Percentiles rank a stretch among this genome's conserved stretches.
Conservation (phyloP, 2,797 vertebrate genomes). For the Xiphophorus birchmanni region DNA sequence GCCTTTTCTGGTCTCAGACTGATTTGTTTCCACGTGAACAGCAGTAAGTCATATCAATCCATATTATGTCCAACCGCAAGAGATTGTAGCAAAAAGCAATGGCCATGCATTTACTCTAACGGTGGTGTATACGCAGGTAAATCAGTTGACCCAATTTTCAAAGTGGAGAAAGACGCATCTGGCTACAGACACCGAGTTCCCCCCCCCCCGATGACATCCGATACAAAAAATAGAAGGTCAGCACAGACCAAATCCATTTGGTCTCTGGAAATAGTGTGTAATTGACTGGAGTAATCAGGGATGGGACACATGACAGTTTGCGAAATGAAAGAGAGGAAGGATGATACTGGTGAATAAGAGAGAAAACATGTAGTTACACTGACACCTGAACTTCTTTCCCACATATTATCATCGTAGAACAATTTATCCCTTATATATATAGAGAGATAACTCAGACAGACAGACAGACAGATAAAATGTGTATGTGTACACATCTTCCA, state of each 20-base stretch:
- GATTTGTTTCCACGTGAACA: conserved; percentile 28
- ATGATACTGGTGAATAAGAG: conserved; percentile 16
- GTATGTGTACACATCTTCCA: conserved; percentile 1
- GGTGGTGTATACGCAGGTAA: conserved; percentile 23
- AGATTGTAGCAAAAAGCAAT: conserved; percentile 20
- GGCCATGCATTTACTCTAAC: conserved; percentile 31
- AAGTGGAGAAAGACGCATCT: background rate
- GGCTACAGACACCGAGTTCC: background rate
- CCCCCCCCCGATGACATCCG: conserved; percentile 25
- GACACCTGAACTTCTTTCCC: conserved; percentile 17
- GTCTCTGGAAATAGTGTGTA: conserved; percentile 57
- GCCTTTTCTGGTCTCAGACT: conserved; percentile 16
- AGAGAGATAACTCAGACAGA: no score
- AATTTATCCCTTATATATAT: background rate
- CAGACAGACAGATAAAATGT: no score
- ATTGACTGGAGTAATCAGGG: conserved; percentile 70
- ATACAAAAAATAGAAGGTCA: conserved; percentile 49
- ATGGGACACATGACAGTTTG: conserved; percentile 58
- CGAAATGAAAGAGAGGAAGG: conserved; percentile 42
- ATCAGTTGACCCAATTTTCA: background rate
- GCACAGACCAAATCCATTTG: conserved; percentile 63
- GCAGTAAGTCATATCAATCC: conserved; percentile 44
- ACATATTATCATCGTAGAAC: conserved; percentile 9
- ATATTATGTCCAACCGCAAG: conserved; percentile 23
- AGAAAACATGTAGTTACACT: conserved; percentile 5